phyloP scores from a whole-genome alignment of 1,140 invertebrate genomes.

The Procambarus clarkii region DNA sequence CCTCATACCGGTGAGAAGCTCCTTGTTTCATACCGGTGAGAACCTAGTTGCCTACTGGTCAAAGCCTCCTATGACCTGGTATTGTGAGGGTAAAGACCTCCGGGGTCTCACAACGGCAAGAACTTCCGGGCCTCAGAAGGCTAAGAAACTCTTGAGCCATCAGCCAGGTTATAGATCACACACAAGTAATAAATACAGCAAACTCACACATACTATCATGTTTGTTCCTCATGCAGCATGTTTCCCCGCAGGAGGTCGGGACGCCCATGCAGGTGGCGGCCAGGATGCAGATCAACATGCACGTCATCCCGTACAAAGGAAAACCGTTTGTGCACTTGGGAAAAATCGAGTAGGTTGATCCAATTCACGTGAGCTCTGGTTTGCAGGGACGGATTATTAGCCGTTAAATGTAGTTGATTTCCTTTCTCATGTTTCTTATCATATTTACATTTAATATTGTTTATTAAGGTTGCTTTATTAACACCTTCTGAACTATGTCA shows the following conservation, averaged over 20 bases:
- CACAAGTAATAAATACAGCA: too few species aligned
- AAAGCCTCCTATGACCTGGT: neutral
- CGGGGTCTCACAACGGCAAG: neutral
- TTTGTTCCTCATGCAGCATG: too few species aligned
- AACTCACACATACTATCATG: too few species aligned
- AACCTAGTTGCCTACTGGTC: neutral
- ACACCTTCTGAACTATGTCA: too few species aligned
- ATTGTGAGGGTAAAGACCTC: neutral
- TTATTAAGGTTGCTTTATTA: too few species aligned
- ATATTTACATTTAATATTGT: too few species aligned
- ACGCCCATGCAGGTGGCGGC: slow-evolving; percentile 35
- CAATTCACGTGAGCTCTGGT: too few species aligned
- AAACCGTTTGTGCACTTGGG: neutral
- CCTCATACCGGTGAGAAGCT: slow-evolving; percentile 78
- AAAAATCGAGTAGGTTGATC: slow-evolving; percentile 34
- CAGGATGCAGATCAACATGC: slow-evolving; percentile 61
- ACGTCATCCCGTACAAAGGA: slow-evolving; percentile 25
- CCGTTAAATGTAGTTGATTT: too few species aligned
- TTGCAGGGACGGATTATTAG: too few species aligned
- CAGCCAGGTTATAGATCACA: too few species aligned
- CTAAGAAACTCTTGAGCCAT: too few species aligned
- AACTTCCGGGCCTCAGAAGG: neutral
- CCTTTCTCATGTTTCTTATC: too few species aligned
- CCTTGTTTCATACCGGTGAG: neutral
- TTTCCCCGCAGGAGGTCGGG: slow-evolving; percentile 36